These are phyloP conservation scores for Cremastinae sp. DNA, from an alignment of 2,888 invertebrate species.

Conservation along the genomic window DNA sequence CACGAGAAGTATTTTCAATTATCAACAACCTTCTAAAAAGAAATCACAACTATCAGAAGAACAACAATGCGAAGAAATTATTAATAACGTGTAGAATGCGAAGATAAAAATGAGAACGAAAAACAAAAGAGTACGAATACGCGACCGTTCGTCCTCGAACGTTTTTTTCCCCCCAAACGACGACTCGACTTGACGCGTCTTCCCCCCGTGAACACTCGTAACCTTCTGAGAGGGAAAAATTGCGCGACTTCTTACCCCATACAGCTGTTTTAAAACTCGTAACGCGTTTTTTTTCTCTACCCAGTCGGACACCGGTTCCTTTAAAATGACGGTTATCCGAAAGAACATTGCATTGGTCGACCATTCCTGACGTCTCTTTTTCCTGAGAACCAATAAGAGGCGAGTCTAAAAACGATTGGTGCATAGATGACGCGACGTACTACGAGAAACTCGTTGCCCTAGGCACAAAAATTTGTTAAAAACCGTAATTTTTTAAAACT, in stretches of 20 bases:
- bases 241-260: constrained; percentile 34
- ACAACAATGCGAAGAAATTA: constrained; percentile 18
- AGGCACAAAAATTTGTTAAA: no score
- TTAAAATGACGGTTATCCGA: constrained; percentile 61
- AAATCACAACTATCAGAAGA: constrained; percentile 1
- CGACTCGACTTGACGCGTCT: constrained; percentile 56
- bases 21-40: constrained; percentile 12
- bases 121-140: constrained; percentile 39
- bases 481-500: no score
- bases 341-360: constrained; percentile 34
- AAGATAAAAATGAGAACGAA: constrained; percentile 40
- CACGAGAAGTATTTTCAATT: constrained; percentile 4
- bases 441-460: neutral
- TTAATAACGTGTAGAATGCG: constrained; percentile 3
- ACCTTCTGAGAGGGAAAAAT: constrained; percentile 60
- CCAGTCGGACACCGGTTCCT: constrained; percentile 54
- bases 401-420: constrained; percentile 4
- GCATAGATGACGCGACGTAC: constrained; percentile 17
- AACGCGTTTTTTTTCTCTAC: constrained; percentile 36
- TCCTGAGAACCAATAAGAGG: constrained; percentile 34
- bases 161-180: constrained; percentile 46
- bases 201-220: constrained; percentile 51
- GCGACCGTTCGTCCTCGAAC: constrained; percentile 52
- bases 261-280: constrained; percentile 55
- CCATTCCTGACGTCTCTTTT: constrained; percentile 34